Evolutionary conservation across 2,797 vertebrate species (phyloP).

Genomic region (Ammospiza maritima): DNA sequence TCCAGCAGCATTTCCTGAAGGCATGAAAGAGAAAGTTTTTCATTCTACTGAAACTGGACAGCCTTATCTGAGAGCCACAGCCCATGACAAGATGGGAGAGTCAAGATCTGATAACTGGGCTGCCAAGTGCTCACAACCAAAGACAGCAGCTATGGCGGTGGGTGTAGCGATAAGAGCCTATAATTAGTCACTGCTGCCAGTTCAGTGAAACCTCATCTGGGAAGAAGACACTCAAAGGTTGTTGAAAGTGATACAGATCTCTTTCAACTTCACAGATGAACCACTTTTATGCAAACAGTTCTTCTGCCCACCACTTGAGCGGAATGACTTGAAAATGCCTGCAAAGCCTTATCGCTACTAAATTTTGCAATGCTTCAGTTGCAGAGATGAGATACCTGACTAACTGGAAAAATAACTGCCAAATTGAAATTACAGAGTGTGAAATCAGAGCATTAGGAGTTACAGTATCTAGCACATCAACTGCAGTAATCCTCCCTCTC

Average conservation of each 20-base stretch:
- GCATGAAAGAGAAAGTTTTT: background rate
- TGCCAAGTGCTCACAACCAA: background rate
- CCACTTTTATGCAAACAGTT: background rate
- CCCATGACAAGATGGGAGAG: background rate
- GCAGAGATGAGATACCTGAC: background rate
- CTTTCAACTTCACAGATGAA: background rate
- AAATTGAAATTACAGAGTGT: background rate
- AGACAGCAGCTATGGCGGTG: background rate
- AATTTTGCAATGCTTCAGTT: background rate
- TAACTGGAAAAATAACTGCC: background rate
- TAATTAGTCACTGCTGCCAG: background rate
- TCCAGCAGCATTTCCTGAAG: background rate
- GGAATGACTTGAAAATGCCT: background rate
- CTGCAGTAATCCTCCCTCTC: background rate
- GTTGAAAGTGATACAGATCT: background rate
- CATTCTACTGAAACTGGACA: background rate
- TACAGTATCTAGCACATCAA: background rate
- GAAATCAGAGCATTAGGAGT: background rate
- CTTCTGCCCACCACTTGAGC: slow-evolving; percentile 25
- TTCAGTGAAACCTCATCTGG: background rate
- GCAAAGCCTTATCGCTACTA: background rate
- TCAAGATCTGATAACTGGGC: background rate
- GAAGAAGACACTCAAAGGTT: background rate
- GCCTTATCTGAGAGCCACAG: background rate
- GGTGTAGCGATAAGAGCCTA: background rate